Conservation (phyloP, 1,140 invertebrate genomes). For the Ylistrum balloti region DNA sequence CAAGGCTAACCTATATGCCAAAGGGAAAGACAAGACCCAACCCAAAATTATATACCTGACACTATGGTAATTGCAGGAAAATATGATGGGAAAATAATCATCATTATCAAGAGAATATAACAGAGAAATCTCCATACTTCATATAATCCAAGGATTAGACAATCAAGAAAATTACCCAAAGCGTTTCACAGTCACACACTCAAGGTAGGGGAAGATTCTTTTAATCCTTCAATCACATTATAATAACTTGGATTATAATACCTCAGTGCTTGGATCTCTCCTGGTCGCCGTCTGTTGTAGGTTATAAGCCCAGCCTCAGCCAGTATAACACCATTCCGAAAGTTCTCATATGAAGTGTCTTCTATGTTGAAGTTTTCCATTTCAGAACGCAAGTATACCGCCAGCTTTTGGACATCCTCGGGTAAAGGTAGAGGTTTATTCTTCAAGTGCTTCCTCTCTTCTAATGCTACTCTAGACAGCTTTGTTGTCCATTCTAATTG, state of each 20-base stretch:
- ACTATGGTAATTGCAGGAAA: too few species aligned
- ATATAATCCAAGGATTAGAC: background rate
- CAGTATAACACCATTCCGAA: constrained; percentile 29
- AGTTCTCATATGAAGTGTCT: constrained; percentile 43
- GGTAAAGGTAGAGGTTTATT: constrained; percentile 31
- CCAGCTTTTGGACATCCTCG: constrained; percentile 45
- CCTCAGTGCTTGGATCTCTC: constrained; percentile 50
- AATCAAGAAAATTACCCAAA: background rate
- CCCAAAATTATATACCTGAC: too few species aligned
- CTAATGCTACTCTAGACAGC: constrained; percentile 41
- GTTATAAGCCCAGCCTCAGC: constrained; percentile 41
- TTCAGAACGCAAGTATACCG: background rate
- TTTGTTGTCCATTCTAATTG: constrained; percentile 50
- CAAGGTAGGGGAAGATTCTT: background rate
- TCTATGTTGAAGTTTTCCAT: constrained; percentile 31
- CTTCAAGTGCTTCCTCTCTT: constrained; percentile 42
- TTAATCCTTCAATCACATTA: background rate
- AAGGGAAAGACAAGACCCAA: too few species aligned
- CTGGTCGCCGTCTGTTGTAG: constrained; percentile 45
- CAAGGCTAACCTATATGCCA: too few species aligned
- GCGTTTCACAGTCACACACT: too few species aligned
- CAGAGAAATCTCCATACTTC: background rate
- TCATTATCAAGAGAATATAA: too few species aligned
- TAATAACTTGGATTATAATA: constrained; percentile 35
- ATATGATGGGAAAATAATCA: background rate